These are phyloP conservation scores for Papilio polyxenes DNA, from an alignment of 1,140 invertebrate genomes.

Conservation along the genomic window DNA sequence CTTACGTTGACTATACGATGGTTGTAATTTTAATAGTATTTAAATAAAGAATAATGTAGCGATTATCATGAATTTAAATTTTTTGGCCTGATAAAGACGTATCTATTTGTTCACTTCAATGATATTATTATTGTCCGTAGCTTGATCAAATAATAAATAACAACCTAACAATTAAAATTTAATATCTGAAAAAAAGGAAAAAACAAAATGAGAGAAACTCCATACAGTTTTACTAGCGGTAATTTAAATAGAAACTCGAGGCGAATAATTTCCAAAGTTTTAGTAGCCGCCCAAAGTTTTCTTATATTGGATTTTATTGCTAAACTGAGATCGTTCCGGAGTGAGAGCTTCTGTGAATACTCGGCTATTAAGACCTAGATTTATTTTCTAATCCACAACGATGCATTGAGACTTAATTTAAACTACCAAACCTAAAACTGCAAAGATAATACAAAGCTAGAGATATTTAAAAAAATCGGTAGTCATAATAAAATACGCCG, in stretches of 20 bases:
- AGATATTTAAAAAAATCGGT: too few relatives aligned
- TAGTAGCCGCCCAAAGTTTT: conserved; percentile 11
- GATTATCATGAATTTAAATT: too few relatives aligned
- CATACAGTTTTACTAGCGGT: background rate
- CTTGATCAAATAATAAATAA: background rate
- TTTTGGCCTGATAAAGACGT: too few relatives aligned
- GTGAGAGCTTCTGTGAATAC: background rate
- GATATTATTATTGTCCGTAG: background rate
- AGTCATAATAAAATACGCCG: too few relatives aligned
- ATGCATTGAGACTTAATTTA: background rate
- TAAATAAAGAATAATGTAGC: too few relatives aligned
- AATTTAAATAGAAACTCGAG: background rate
- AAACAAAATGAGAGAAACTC: background rate
- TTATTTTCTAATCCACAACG: background rate
- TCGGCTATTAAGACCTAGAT: background rate
- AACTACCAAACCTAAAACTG: too few relatives aligned
- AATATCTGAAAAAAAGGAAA: background rate
- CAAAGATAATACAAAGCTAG: too few relatives aligned
- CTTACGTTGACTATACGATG: background rate
- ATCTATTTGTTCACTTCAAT: background rate
- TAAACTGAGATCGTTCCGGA: background rate
- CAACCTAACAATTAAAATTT: background rate
- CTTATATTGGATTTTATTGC: background rate
- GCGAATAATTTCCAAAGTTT: conserved; percentile 8
- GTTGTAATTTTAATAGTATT: background rate